Base-by-base conservation (phyloP, 2,797 vertebrate species). In the Alectoris magna region DNA sequence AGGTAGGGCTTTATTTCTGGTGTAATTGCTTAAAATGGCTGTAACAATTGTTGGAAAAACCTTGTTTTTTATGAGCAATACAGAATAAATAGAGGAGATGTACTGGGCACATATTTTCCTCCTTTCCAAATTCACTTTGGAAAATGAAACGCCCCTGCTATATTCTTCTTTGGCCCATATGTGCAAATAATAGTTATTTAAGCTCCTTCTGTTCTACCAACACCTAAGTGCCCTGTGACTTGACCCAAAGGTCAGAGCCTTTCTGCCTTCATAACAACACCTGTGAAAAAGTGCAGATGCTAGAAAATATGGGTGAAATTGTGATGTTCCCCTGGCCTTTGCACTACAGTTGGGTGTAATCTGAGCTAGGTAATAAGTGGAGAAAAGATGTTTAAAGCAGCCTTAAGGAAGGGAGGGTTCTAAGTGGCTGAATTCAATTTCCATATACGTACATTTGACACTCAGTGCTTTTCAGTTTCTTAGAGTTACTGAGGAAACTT, bases 241-340 rank as follows among this genome's bases (percentile, higher is more conserved):
- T 97, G 97, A 97, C 97, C 98, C 97, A 62, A 72, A 96, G 98
- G 98, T 98, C 97, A 84, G 85, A 96, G 97, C 97, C 97, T 96
- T 91, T 94, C 86, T 49, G 77, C 81, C 89, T 96, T 87, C 97
- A 41, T 79, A 87, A 96, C 97, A 97, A 97, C 97, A 98, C 98
- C 98, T 98, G 98, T 90, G 94, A 36, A 91, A 79, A 84, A 94
- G 95, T 96, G 91, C 97, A 97, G 97, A 97, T 97, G 94, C 96
- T 95, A 95, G 96, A 97, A 97, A 97, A 97, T 84, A 88, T 10
- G 94, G 96, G 94, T 97, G 96, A 97, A 97, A 97, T 97, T 93
- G 96, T 96, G 94, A 96, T 95, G 88, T 97, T 97, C 96, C 94
- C 83, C 88, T 89, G 62, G 94, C 94, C 90, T 97, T 97, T 97